These are phyloP conservation scores for Butorides virescens DNA, from an alignment of 2,113 vertebrate genomes.

Conservation along the genomic window DNA sequence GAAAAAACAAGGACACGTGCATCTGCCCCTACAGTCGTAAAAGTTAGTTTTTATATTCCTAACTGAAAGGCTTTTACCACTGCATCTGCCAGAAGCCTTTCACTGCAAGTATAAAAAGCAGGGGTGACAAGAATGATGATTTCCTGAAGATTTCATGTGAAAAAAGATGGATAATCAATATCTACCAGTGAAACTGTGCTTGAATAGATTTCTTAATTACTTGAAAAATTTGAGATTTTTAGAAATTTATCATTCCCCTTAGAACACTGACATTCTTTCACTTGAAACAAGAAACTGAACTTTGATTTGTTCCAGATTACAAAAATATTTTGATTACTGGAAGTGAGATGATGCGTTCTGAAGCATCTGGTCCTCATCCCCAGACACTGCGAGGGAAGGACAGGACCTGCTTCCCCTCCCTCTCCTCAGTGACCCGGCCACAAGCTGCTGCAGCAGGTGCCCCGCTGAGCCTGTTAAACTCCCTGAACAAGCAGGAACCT, in stretches of 20 bases:
- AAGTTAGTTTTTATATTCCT: neutral
- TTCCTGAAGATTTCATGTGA: neutral
- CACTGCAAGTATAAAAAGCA: neutral
- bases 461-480: neutral
- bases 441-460: neutral
- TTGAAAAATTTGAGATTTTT: neutral
- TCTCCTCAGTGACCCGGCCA: neutral
- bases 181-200: neutral
- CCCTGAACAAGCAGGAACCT: neutral
- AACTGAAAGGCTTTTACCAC: neutral
- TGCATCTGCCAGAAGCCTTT: neutral
- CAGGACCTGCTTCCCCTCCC: neutral
- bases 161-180: neutral
- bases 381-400: accelerated
- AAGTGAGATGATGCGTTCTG: neutral
- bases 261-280: neutral
- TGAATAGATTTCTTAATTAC: neutral
- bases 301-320: neutral
- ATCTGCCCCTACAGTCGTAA: neutral
- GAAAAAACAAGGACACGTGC: neutral
- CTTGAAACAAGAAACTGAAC: neutral
- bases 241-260: neutral
- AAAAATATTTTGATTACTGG: neutral
- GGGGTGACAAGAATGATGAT: neutral
- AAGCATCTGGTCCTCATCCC: neutral